Conservation (phyloP, 2,113 vertebrate species). For the Scomber scombrus region DNA sequence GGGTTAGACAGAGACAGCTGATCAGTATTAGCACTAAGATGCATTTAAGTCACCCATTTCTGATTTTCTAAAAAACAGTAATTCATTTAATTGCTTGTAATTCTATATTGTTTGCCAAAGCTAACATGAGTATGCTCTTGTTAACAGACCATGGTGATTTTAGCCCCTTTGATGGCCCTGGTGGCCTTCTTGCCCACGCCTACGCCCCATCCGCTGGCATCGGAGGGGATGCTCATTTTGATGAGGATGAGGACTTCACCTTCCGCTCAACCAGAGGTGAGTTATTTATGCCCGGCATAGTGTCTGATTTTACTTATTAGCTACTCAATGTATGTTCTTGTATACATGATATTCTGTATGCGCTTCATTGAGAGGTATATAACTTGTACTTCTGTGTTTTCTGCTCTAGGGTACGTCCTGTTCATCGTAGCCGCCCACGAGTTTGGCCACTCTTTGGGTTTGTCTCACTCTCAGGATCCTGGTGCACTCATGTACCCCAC, state of each 20-base stretch:
- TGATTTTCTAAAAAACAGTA: no score
- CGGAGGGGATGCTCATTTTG: constrained; percentile 94
- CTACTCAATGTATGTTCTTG: background rate
- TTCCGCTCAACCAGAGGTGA: constrained; percentile 73
- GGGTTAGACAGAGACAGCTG: no score
- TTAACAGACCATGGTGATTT: constrained; percentile 87
- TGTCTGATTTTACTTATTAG: background rate
- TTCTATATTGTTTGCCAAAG: background rate
- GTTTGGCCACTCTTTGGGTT: constrained; percentile 94
- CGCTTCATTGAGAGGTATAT: background rate
- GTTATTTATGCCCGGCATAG: background rate
- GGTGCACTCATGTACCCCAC: constrained; percentile 93
- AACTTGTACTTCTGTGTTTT: background rate
- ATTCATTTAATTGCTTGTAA: no score
- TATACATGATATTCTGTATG: background rate
- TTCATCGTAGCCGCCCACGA: constrained; percentile 96
- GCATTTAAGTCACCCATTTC: no score
- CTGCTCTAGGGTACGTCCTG: constrained; percentile 87
- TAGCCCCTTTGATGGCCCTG: constrained; percentile 88
- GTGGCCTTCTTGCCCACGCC: constrained; percentile 87
- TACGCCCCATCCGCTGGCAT: constrained; percentile 81
- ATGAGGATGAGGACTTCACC: constrained; percentile 88
- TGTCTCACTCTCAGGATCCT: constrained; percentile 89
- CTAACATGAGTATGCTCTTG: background rate
- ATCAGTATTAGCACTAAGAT: no score